Base-by-base conservation (phyloP, 2,888 invertebrate species). In the Patella caerulea region DNA sequence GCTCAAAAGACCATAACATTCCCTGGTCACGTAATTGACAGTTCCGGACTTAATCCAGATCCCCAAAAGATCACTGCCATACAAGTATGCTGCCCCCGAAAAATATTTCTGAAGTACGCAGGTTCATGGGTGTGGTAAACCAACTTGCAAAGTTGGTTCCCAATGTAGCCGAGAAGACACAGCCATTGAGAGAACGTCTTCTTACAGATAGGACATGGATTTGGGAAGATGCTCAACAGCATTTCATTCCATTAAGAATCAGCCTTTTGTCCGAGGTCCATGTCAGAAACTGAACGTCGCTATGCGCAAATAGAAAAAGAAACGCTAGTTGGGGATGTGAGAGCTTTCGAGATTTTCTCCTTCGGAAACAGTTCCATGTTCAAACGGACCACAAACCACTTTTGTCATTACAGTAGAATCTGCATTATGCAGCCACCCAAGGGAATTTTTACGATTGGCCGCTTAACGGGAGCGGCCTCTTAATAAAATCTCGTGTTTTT, bases 121-220 rank as follows among this genome's bases (percentile, higher is more conserved):
- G 78, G 17, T 79, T 84, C 54, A 19, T 79, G 3, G 76, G 83
- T 14, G 82, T 84, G 79, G 78, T 79, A 2, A 83, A 84, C 59
- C 79, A 84, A 34, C 75, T 76, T 3, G 70, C 73, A 15, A 83
- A 73, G 73, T n/a, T 53, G 80, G 15, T 59, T 75, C 12, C 65
- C 24, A 14, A 80, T 81, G 0, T 70, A 77, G n/a, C 45, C n/a
- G 19, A 75, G 70, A 34, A 19, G 79, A 19, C 69, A 73, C 17
- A 71, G 70, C 1, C 75, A 77, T 14, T 75, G 79, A 17, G 3
- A 79, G 7, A 81, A 79, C 5, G 71, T 81, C 1, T 81, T 80
- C 54, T 14, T 9, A 15, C 72, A 77, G 12, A 81, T 81, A 34
- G 80, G 80, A 72, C 78, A 74, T 29, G 76, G 79, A 56, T 75